A percentile compares a stretch with the other conserved stretches of the same genome.
Evolutionary conservation across 2,888 invertebrate genomes (phyloP).

Genomic region (Subacronicta megacephala): DNA sequence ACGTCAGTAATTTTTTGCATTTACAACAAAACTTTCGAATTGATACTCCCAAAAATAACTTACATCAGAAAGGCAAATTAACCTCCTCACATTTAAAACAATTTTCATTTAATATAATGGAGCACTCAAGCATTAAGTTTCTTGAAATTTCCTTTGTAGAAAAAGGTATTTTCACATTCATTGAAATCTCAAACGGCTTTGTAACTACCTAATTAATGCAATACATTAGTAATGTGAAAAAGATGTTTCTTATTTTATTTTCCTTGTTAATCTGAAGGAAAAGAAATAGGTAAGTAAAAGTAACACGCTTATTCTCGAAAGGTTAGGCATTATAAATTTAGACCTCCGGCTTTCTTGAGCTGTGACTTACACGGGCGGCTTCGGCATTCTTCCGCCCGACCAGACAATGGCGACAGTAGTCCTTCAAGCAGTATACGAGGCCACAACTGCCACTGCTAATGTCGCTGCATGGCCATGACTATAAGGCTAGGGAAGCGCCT

Average conservation of each 20-base stretch:
- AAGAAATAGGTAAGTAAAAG: neutral
- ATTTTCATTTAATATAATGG: conserved; percentile 35
- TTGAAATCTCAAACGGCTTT: conserved; percentile 38
- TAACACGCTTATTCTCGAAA: too few relatives aligned
- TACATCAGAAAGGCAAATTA: neutral
- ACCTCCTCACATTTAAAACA: conserved; percentile 15
- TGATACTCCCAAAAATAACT: neutral
- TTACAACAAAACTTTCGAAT: neutral
- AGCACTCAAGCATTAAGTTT: conserved; percentile 28
- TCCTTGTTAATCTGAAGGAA: neutral
- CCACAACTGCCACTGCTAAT: too few relatives aligned
- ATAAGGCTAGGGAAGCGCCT: too few relatives aligned
- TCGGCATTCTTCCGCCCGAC: too few relatives aligned
- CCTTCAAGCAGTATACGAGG: too few relatives aligned
- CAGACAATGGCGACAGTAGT: too few relatives aligned
- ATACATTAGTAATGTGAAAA: conserved; percentile 25
- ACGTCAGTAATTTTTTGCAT: too few relatives aligned
- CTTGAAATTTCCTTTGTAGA: conserved; percentile 38
- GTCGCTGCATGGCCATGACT: too few relatives aligned
- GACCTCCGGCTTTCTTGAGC: too few relatives aligned
- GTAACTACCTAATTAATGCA: conserved; percentile 46
- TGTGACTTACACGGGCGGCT: too few relatives aligned
- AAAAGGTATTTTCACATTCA: conserved; percentile 44
- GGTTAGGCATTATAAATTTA: too few relatives aligned
- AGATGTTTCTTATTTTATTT: conserved; percentile 33